Evolutionary conservation across 2,888 invertebrate species (phyloP).

Genomic region (Spicauda simplicius): DNA sequence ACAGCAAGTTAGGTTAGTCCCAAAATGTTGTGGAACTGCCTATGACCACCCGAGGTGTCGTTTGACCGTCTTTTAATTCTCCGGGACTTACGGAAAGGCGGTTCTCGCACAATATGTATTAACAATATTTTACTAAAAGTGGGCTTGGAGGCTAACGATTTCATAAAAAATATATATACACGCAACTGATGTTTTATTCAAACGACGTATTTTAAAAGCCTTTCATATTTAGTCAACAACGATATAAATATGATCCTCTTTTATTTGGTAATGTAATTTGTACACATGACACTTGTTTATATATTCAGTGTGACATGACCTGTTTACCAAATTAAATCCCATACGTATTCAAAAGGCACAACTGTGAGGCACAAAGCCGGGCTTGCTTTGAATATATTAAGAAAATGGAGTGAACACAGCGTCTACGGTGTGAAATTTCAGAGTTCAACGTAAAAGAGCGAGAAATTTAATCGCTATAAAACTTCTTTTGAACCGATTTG

Average conservation of each 20-base stretch:
- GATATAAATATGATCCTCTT: background rate
- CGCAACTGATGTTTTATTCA: no score
- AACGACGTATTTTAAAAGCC: no score
- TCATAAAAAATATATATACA: no score
- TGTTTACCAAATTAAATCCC: slow-evolving; percentile 35
- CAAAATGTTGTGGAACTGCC: no score
- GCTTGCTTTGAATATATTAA: slow-evolving; percentile 36
- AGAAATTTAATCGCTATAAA: background rate
- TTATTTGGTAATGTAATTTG: slow-evolving; percentile 30
- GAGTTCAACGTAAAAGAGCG: slow-evolving; percentile 14
- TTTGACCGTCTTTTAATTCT: no score
- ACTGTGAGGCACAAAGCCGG: slow-evolving; percentile 25
- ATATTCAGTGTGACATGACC: slow-evolving; percentile 34
- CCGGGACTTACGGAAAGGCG: no score
- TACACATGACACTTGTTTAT: slow-evolving; percentile 33
- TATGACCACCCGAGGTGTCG: no score
- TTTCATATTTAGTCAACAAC: background rate
- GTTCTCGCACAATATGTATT: no score
- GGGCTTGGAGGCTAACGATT: no score
- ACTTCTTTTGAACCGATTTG: background rate
- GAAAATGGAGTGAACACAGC: slow-evolving; percentile 26
- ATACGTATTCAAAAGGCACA: slow-evolving; percentile 35
- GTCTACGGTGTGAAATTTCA: slow-evolving; percentile 22
- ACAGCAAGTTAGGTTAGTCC: no score
- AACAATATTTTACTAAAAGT: no score